Conservation (phyloP, 2,888 invertebrate species). For the Baccha elongata region DNA sequence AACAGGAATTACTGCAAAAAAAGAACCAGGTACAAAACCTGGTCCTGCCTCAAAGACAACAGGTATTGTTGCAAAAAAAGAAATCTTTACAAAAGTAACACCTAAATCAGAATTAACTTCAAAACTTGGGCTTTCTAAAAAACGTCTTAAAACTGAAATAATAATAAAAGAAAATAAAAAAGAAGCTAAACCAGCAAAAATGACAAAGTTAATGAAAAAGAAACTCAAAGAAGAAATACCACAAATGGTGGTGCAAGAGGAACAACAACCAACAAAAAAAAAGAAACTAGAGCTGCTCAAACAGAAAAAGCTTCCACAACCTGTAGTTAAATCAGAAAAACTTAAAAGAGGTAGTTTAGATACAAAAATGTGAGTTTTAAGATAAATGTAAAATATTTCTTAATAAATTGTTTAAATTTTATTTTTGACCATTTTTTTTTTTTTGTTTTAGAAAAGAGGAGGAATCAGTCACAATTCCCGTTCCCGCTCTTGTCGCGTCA, state of each 20-base stretch:
- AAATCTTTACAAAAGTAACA: background rate
- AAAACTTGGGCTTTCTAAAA: slow-evolving; percentile 35
- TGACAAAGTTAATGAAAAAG: slow-evolving; percentile 52
- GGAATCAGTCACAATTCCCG: background rate
- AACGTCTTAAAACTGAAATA: slow-evolving; percentile 49
- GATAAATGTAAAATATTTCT: slow-evolving; percentile 30
- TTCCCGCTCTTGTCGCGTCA: slow-evolving; percentile 2
- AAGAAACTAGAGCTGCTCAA: slow-evolving; percentile 53
- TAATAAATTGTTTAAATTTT: background rate
- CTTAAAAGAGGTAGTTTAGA: slow-evolving; percentile 45
- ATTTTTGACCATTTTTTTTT: background rate
- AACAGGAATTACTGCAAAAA: background rate
- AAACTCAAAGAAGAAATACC: slow-evolving; percentile 52
- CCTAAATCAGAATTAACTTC: slow-evolving; percentile 3
- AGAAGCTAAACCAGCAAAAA: slow-evolving; percentile 36
- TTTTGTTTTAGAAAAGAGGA: slow-evolving; percentile 78
- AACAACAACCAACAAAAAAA: slow-evolving; percentile 46
- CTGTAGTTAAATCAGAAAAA: slow-evolving; percentile 52
- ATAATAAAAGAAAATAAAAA: slow-evolving; percentile 51
- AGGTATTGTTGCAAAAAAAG: background rate
- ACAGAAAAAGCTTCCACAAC: slow-evolving; percentile 41
- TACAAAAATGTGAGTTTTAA: slow-evolving; percentile 65
- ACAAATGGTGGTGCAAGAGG: slow-evolving; percentile 27
- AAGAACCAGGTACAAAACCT: slow-evolving; percentile 12
- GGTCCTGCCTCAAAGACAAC: background rate